Evolutionary conservation across 2,797 vertebrate species (phyloP).

Genomic region (Lithobates sylvaticus): DNA sequence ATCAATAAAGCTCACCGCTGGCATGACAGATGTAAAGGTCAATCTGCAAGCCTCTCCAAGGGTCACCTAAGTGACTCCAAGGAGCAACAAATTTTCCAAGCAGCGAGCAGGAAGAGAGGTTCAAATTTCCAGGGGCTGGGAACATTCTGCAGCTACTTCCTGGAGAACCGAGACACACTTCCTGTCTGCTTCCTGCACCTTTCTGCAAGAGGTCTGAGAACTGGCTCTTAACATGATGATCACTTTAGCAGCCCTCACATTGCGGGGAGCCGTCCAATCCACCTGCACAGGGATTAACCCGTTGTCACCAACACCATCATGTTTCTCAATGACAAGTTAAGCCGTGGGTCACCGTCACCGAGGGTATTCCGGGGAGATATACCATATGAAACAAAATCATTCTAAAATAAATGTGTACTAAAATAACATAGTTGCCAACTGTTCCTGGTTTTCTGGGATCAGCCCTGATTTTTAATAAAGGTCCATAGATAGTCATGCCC

Average conservation of each 20-base stretch:
- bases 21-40: constrained; percentile 28
- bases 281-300: background rate
- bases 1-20: background rate
- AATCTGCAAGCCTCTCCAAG: constrained; percentile 25
- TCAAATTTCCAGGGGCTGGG: constrained; percentile 72
- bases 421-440: too few relatives aligned
- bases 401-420: too few relatives aligned
- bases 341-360: background rate
- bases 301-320: background rate
- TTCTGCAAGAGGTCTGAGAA: constrained; percentile 72
- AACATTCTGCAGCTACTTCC: constrained; percentile 74
- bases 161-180: constrained; percentile 75
- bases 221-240: constrained; percentile 56
- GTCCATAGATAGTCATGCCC: too few relatives aligned
- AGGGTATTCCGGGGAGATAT: too few relatives aligned
- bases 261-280: background rate
- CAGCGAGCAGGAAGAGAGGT: constrained; percentile 73
- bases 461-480: too few relatives aligned
- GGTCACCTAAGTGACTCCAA: constrained; percentile 38
- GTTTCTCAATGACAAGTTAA: background rate
- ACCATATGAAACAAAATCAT: background rate
- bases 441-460: too few relatives aligned
- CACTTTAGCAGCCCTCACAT: constrained; percentile 42
- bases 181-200: constrained; percentile 75
- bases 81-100: constrained; percentile 64